A percentile compares a stretch with the other conserved stretches of the same genome.
Evolutionary conservation across 2,888 invertebrate genomes (phyloP).

Genomic region (Ceramica pisi): DNA sequence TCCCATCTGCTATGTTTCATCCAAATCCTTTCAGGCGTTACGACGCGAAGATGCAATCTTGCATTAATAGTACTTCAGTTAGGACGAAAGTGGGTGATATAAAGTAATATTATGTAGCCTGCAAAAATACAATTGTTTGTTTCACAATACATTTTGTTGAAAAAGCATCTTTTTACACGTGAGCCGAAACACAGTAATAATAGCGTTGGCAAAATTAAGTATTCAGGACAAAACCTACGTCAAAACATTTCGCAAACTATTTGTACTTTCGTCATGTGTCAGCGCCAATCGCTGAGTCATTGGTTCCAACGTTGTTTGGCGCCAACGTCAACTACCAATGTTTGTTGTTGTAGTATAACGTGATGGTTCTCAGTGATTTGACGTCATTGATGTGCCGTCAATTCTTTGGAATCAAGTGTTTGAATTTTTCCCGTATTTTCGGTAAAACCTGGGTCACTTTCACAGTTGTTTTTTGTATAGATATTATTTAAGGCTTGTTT

Average conservation of each 20-base stretch:
- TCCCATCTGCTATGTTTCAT: too few relatives aligned
- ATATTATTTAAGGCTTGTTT: background rate
- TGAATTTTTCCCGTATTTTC: background rate
- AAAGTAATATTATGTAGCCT: too few relatives aligned
- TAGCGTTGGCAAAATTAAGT: background rate
- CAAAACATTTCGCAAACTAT: constrained; percentile 5
- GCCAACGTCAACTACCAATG: background rate
- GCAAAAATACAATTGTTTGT: too few relatives aligned
- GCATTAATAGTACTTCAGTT: too few relatives aligned
- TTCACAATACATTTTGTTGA: background rate
- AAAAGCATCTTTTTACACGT: background rate
- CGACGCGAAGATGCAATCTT: too few relatives aligned
- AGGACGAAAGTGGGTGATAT: too few relatives aligned
- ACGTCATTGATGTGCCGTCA: background rate
- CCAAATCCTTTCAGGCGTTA: too few relatives aligned
- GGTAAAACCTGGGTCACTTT: background rate
- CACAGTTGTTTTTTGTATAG: background rate
- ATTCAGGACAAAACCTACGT: constrained; percentile 1
- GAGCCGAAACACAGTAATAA: background rate
- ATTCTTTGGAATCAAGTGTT: background rate
- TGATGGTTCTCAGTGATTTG: background rate
- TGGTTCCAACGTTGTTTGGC: constrained; percentile 1
- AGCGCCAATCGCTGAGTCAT: constrained; percentile 4
- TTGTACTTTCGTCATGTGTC: background rate
- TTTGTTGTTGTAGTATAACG: constrained; percentile 3